Percentiles rank a stretch among this genome's conserved stretches.
Evolutionary conservation across 2,797 vertebrate species (phyloP).

Genomic region (Protonibea diacanthus): DNA sequence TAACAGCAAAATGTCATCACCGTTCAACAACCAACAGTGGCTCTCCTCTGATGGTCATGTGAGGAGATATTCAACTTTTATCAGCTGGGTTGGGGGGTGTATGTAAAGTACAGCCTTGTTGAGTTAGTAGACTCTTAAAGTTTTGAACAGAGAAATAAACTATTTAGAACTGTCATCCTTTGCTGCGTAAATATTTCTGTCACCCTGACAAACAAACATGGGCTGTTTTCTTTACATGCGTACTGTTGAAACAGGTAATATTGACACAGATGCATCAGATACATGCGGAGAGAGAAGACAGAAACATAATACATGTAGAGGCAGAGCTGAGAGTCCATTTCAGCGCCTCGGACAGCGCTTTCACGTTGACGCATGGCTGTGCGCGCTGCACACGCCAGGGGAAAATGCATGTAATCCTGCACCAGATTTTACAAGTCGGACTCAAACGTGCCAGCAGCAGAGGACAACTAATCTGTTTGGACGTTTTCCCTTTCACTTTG

Average conservation of each 20-base stretch:
- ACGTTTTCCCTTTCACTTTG: not conserved
- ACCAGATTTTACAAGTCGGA: conserved; percentile 23
- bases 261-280: not conserved
- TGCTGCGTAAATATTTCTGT: not conserved
- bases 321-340: conserved; percentile 31
- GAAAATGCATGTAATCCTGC: conserved; percentile 63
- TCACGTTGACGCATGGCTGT: conserved; percentile 39
- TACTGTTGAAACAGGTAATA: not conserved
- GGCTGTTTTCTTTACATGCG: too few species aligned
- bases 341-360: too few species aligned
- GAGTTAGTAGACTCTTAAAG: not conserved
- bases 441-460: conserved; percentile 13
- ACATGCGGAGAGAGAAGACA: too few species aligned
- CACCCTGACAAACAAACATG: not conserved
- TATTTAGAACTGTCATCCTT: not conserved
- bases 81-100: too few species aligned
- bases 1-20: not conserved
- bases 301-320: not conserved
- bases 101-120: not conserved
- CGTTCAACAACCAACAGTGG: not conserved
- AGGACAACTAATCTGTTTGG: conserved; percentile 18
- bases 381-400: conserved; percentile 40
- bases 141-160: not conserved
- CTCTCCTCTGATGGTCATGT: not conserved
- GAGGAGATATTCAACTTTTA: not conserved